These are phyloP conservation scores for Salminus brasiliensis DNA, from an alignment of 2,113 vertebrate species.

Conservation along the genomic window DNA sequence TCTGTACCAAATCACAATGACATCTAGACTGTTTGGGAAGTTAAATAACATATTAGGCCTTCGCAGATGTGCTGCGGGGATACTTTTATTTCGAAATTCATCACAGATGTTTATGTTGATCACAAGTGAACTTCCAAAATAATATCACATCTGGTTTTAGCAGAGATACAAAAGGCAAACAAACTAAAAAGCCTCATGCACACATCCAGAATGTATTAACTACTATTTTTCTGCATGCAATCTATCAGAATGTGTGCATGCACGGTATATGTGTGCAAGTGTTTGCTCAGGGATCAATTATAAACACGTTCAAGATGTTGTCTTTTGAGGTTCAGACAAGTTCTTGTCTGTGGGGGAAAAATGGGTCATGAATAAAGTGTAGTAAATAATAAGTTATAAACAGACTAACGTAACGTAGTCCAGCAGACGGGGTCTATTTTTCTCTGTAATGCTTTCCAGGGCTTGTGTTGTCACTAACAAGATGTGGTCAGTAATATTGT, in stretches of 20 bases:
- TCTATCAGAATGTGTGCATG: not conserved
- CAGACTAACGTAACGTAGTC: not conserved
- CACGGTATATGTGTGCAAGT: conserved; percentile 6
- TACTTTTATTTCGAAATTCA: conserved; percentile 28
- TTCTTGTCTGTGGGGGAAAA: conserved; percentile 19
- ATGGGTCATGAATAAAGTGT: conserved; percentile 17
- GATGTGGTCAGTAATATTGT: not conserved
- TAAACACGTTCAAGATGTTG: conserved; percentile 50
- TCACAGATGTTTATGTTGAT: conserved; percentile 49
- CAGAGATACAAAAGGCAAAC: conserved; percentile 44
- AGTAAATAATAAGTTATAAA: conserved; percentile 27
- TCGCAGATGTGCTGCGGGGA: conserved; percentile 1
- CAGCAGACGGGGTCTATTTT: conserved; percentile 6
- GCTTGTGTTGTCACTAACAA: not conserved
- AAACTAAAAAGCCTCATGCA: conserved; percentile 25
- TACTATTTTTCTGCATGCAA: conserved; percentile 28
- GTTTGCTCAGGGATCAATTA: conserved; percentile 21
- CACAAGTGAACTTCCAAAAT: conserved; percentile 51
- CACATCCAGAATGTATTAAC: conserved; percentile 48
- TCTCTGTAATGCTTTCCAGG: conserved; percentile 26
- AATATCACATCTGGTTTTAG: conserved; percentile 53
- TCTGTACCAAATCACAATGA: conserved; percentile 43
- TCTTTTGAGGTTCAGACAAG: not conserved
- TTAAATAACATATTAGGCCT: conserved; percentile 22
- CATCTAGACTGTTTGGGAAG: conserved; percentile 7